Evolutionary conservation across 2,797 vertebrate genomes (phyloP).

Genomic region (Tangara arthus): DNA sequence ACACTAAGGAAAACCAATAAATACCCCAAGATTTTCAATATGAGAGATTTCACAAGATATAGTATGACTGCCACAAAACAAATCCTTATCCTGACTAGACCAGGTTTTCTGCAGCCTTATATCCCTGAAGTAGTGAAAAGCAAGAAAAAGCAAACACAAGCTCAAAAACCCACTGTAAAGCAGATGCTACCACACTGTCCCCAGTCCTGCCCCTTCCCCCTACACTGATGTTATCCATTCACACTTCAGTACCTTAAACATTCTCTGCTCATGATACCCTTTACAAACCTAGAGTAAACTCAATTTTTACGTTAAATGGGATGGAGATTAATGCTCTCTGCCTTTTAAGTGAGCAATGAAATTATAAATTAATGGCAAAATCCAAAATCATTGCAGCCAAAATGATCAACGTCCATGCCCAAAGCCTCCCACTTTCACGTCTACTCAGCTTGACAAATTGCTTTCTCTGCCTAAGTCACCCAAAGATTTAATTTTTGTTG

Average conservation of each 20-base stretch:
- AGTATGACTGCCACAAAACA: not conserved
- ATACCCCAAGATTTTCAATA: not conserved
- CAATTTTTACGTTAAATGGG: not conserved
- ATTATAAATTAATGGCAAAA: not conserved
- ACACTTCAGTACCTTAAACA: not conserved
- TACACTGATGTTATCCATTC: not conserved
- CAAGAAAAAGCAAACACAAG: not conserved
- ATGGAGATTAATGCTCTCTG: not conserved
- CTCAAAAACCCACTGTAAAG: not conserved
- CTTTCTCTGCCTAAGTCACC: not conserved
- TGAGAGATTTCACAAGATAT: not conserved
- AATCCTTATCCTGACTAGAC: not conserved
- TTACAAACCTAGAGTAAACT: not conserved
- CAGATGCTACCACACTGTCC: too few species aligned
- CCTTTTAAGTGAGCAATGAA: not conserved
- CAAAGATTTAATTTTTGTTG: not conserved
- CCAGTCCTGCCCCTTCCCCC: fast-evolving
- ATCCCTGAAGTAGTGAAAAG: not conserved
- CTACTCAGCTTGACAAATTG: not conserved
- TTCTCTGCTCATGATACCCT: not conserved
- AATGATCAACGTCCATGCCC: not conserved
- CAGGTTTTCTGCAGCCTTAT: not conserved
- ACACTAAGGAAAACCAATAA: not conserved
- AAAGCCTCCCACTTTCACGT: not conserved
- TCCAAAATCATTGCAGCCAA: not conserved